phyloP scores from a whole-genome alignment of 2,888 invertebrate species.

The Lampropteryx suffumata region DNA sequence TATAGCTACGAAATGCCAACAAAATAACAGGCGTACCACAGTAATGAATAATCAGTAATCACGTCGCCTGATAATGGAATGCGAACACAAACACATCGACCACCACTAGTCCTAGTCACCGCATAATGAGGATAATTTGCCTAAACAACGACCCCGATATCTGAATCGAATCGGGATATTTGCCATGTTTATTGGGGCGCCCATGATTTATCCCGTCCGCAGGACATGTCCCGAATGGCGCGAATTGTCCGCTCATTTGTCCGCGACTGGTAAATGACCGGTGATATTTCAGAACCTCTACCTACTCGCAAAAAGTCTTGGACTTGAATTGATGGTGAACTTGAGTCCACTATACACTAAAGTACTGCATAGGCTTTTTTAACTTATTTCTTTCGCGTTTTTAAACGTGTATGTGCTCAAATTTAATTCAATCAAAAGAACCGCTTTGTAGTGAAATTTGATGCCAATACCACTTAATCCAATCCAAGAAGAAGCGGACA shows the following conservation, averaged over 20 bases:
- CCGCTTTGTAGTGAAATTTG: too few species aligned
- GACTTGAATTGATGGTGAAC: conserved; percentile 10
- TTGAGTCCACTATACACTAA: neutral
- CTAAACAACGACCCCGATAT: conserved; percentile 26
- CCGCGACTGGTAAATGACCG: conserved; percentile 54
- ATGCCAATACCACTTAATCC: too few species aligned
- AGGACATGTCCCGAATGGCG: conserved; percentile 57
- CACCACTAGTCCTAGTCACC: neutral
- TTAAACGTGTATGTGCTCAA: too few species aligned
- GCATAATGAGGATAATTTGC: conserved; percentile 31
- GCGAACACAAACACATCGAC: neutral
- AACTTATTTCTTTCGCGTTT: too few species aligned
- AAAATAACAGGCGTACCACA: too few species aligned
- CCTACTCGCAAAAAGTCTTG: conserved; percentile 11
- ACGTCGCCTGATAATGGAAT: neutral
- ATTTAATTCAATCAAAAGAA: too few species aligned
- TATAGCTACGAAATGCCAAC: too few species aligned
- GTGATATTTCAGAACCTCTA: conserved; percentile 50
- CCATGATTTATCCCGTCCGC: conserved; percentile 55
- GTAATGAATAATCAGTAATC: neutral
- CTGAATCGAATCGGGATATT: conserved; percentile 40
- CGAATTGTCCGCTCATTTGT: conserved; percentile 62
- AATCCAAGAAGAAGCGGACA: too few species aligned
- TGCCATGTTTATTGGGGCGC: conserved; percentile 59
- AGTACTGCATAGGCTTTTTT: neutral